phyloP scores from a whole-genome alignment of 2,797 vertebrate genomes.

The Apogon talboti region DNA sequence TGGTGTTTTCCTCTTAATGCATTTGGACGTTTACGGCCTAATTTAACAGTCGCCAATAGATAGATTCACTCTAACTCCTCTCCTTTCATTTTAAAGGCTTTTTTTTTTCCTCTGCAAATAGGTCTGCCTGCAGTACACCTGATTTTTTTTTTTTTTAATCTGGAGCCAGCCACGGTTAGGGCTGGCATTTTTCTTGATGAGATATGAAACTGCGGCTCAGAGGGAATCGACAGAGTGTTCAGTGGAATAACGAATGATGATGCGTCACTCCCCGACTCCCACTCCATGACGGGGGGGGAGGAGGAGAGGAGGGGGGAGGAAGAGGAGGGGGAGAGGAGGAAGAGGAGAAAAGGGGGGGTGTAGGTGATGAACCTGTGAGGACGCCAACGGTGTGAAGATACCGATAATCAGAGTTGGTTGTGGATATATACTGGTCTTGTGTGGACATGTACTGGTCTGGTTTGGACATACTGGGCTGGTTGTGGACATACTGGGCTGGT shows the following conservation, averaged over 20 bases:
- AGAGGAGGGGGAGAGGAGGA: slow-evolving; percentile 6
- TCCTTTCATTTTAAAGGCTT: slow-evolving; percentile 45
- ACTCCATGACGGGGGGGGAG: slow-evolving; percentile 65
- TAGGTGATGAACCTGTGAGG: too few species aligned
- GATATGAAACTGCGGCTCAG: slow-evolving; percentile 78
- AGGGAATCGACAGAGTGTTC: slow-evolving; percentile 79
- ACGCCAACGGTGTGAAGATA: too few species aligned
- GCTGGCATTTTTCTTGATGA: slow-evolving; percentile 80
- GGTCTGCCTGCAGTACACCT: slow-evolving; percentile 54
- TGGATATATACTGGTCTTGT: too few species aligned
- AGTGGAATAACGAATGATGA: slow-evolving; percentile 81
- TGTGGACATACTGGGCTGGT: too few species aligned
- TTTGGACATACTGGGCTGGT: too few species aligned
- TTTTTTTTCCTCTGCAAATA: slow-evolving; percentile 56
- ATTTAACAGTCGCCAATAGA: slow-evolving; percentile 46
- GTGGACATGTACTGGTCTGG: too few species aligned
- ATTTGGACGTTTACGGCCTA: slow-evolving; percentile 43
- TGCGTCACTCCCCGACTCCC: slow-evolving; percentile 68
- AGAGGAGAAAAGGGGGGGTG: slow-evolving; percentile 28
- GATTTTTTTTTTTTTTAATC: slow-evolving; percentile 75
- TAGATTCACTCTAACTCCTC: slow-evolving; percentile 25
- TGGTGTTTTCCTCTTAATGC: slow-evolving; percentile 7
- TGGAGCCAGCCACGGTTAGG: slow-evolving; percentile 63
- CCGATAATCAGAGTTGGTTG: too few species aligned
- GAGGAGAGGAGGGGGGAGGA: slow-evolving; percentile 1